Evolutionary conservation across 2,113 vertebrate species (phyloP).

Genomic region (Puma concolor): DNA sequence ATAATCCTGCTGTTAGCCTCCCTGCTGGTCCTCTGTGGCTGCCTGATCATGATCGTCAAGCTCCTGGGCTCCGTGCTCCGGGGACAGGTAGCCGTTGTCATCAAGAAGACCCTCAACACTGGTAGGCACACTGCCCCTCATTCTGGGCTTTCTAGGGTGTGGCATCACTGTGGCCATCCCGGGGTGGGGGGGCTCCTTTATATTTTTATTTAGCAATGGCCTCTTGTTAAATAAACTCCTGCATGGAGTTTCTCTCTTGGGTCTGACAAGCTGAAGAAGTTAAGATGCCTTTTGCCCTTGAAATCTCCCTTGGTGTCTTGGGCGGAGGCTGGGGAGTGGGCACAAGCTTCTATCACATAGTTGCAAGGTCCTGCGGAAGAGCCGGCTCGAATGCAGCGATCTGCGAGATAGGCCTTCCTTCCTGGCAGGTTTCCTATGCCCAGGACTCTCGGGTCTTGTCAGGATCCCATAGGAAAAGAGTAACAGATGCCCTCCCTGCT

Average conservation of each 20-base stretch:
- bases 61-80: constrained; percentile 96
- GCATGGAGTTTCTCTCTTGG: not conserved
- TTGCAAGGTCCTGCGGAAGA: not conserved
- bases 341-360: too few species aligned
- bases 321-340: not conserved
- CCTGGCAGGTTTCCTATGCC: not conserved
- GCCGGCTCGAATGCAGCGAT: not conserved
- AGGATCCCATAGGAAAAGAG: not conserved
- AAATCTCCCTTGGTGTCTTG: not conserved
- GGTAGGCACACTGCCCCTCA: constrained; percentile 83
- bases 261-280: not conserved
- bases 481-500: too few species aligned
- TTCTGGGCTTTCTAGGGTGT: too few species aligned
- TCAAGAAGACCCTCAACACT: constrained; percentile 98
- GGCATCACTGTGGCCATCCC: too few species aligned
- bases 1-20: constrained; percentile 93
- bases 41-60: constrained; percentile 96
- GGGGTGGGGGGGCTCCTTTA: rapidly evolving
- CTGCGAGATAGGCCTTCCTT: not conserved
- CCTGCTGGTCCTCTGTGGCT: constrained; percentile 92
- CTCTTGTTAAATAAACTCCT: not conserved
- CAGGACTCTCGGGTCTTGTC: not conserved
- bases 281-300: not conserved
- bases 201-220: not conserved
- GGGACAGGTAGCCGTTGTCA: constrained; percentile 94